Conservation (phyloP, 1,140 invertebrate species). For the Pseudobourletiella spinata region DNA sequence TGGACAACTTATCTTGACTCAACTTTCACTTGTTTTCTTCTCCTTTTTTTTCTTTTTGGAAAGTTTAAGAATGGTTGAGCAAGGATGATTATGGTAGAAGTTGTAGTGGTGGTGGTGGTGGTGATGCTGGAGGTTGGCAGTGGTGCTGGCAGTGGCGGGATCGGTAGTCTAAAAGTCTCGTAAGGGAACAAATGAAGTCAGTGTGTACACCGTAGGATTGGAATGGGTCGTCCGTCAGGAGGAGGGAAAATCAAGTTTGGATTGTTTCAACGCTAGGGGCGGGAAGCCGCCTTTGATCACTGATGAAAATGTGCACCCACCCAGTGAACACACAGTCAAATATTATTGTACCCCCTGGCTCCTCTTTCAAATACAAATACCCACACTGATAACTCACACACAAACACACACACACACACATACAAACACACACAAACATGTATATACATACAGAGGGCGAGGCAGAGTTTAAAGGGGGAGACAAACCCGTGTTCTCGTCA, state of each 20-base stretch:
- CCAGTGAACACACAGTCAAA: slow-evolving; percentile 15
- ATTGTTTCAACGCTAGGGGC: slow-evolving; percentile 21
- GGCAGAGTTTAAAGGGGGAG: too few relatives aligned
- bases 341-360: slow-evolving; percentile 22
- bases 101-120: background rate
- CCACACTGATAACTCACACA: too few relatives aligned
- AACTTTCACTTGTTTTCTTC: background rate
- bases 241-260: slow-evolving; percentile 22
- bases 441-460: too few relatives aligned
- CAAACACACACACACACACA: too few relatives aligned
- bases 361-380: background rate
- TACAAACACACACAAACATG: too few relatives aligned
- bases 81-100: background rate
- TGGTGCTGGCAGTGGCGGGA: too few relatives aligned
- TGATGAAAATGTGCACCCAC: slow-evolving; percentile 35
- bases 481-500: background rate
- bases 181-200: too few relatives aligned
- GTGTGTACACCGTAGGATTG: background rate
- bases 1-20: background rate
- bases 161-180: too few relatives aligned
- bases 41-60: too few relatives aligned
- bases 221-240: slow-evolving; percentile 15
- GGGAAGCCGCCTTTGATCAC: slow-evolving; percentile 32
- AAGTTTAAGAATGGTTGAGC: background rate
- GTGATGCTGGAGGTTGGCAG: too few relatives aligned